Conservation (phyloP, 2,797 vertebrate species). For the Characodon lateralis region DNA sequence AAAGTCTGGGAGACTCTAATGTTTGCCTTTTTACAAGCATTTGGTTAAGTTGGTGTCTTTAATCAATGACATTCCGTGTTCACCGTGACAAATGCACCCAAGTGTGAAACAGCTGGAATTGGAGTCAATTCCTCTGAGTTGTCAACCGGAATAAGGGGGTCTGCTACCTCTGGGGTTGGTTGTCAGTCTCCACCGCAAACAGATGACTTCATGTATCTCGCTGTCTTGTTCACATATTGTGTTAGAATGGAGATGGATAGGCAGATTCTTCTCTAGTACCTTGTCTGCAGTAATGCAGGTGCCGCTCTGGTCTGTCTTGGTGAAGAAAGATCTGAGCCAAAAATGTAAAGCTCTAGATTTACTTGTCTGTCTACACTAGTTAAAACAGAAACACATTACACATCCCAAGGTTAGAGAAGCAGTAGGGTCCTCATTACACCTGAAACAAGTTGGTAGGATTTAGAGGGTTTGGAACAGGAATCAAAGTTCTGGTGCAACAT, state of each 20-base stretch:
- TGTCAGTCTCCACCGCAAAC: not conserved
- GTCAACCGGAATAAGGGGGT: not conserved
- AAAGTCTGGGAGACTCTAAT: not conserved
- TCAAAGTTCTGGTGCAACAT: too few relatives aligned
- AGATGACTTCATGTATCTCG: not conserved
- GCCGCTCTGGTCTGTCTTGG: not conserved
- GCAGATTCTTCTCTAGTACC: not conserved
- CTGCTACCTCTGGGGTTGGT: not conserved
- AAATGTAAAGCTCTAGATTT: not conserved
- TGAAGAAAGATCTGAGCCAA: not conserved
- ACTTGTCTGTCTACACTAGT: too few relatives aligned
- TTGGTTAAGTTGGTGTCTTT: not conserved
- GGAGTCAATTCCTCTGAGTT: not conserved
- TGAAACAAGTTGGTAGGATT: too few relatives aligned
- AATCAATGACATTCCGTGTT: not conserved
- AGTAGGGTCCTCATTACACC: too few relatives aligned
- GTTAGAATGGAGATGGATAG: not conserved
- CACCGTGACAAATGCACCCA: not conserved
- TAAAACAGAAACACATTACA: too few relatives aligned
- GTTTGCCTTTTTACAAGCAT: not conserved
- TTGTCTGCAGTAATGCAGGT: not conserved
- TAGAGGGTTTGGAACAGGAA: too few relatives aligned
- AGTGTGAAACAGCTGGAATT: not conserved
- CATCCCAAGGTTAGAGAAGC: too few relatives aligned
- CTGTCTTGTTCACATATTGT: not conserved